Conservation (phyloP, 2,113 vertebrate genomes). For the Theropithecus gelada region DNA sequence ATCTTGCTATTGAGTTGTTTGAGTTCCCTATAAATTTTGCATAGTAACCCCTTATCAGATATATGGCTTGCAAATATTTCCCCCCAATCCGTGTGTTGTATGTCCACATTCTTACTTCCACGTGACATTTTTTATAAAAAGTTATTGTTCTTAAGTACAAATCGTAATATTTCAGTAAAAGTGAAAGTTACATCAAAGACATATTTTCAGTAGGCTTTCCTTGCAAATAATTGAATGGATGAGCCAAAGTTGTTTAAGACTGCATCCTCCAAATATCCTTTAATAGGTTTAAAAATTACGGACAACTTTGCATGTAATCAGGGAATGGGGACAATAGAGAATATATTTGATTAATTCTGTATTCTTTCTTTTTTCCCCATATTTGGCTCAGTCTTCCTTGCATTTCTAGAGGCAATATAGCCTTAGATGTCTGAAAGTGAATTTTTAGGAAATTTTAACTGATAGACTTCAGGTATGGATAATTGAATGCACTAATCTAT, state of each 20-base stretch:
- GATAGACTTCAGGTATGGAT: background rate
- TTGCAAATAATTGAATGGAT: background rate
- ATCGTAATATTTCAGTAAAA: background rate
- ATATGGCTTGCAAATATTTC: background rate
- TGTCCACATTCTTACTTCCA: background rate
- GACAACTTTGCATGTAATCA: background rate
- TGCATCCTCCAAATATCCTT: background rate
- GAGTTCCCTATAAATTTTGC: background rate
- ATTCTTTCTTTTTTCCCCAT: background rate
- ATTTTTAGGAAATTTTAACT: conserved; percentile 39
- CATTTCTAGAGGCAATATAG: background rate
- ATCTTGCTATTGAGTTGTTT: background rate
- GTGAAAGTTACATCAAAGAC: background rate
- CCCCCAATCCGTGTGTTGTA: background rate
- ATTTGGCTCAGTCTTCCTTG: background rate
- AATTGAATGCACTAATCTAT: conserved; percentile 3
- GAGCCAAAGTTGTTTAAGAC: background rate
- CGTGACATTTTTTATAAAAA: background rate
- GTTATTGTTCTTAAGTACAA: background rate
- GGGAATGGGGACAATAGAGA: background rate
- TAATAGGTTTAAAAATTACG: background rate
- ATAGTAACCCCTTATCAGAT: background rate
- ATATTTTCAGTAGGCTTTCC: background rate
- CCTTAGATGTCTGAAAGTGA: background rate
- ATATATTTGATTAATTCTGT: background rate